Conservation (phyloP, 2,888 invertebrate species). For the Napeogenes sylphis region DNA sequence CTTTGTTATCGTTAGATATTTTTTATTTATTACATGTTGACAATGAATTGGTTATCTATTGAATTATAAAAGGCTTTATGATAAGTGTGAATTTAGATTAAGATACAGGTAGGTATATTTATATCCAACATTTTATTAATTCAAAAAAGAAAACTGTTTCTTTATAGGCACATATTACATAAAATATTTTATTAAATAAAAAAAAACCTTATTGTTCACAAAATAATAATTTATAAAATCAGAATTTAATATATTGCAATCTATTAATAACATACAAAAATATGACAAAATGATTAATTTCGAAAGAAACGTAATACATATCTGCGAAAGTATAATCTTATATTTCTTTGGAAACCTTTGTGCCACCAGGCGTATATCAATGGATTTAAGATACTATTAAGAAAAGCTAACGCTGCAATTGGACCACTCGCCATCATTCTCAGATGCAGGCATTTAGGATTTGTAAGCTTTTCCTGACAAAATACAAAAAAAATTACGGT, state of each 20-base stretch:
- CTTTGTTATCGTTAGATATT: neutral
- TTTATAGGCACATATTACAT: too few relatives aligned
- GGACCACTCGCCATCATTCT: slow-evolving; percentile 76
- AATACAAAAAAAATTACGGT: slow-evolving; percentile 74
- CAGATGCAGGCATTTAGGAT: slow-evolving; percentile 67
- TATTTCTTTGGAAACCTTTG: slow-evolving; percentile 78
- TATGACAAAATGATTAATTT: neutral
- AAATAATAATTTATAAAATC: too few relatives aligned
- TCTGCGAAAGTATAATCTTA: slow-evolving; percentile 51
- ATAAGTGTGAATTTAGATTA: too few relatives aligned
- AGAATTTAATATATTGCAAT: neutral
- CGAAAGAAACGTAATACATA: slow-evolving; percentile 25
- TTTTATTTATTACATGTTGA: slow-evolving; percentile 1
- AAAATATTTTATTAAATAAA: too few relatives aligned
- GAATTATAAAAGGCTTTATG: too few relatives aligned
- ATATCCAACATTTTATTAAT: too few relatives aligned
- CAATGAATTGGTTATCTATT: too few relatives aligned
- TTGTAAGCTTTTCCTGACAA: slow-evolving; percentile 66
- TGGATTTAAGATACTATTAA: slow-evolving; percentile 80
- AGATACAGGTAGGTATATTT: too few relatives aligned
- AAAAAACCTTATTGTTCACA: too few relatives aligned
- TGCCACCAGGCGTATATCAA: slow-evolving; percentile 85
- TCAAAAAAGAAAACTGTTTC: too few relatives aligned
- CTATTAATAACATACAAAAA: too few relatives aligned
- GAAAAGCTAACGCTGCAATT: slow-evolving; percentile 77